Percentiles rank a stretch among this genome's conserved stretches.
These are phyloP conservation scores for Lutraria lutraria DNA, from an alignment of 2,888 invertebrate genomes.

Conservation along the genomic window DNA sequence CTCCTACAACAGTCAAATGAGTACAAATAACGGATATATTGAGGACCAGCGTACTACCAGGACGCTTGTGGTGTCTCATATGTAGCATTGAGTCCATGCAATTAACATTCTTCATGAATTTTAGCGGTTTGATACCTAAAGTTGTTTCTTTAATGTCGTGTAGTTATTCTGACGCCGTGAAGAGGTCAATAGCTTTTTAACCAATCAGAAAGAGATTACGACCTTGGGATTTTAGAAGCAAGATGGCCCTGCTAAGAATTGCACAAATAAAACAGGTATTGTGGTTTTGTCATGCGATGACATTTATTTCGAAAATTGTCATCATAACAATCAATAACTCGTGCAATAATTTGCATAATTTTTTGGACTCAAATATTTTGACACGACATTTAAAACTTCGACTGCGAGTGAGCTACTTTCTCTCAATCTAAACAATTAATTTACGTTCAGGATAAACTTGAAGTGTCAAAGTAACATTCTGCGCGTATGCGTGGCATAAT, in stretches of 20 bases:
- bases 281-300: background rate
- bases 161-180: background rate
- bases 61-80: too few species aligned
- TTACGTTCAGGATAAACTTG: too few species aligned
- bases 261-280: conserved; percentile 22
- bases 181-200: background rate
- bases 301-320: background rate
- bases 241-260: conserved; percentile 5
- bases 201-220: conserved; percentile 13
- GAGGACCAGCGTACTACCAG: too few species aligned
- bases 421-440: too few species aligned
- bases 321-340: background rate
- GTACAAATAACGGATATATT: too few species aligned
- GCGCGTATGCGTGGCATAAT: background rate
- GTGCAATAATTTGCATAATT: background rate
- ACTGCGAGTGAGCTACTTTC: background rate
- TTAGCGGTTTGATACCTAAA: background rate
- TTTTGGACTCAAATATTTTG: background rate
- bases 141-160: background rate
- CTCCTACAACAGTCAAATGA: too few species aligned
- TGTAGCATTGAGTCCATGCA: too few species aligned
- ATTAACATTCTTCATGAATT: too few species aligned
- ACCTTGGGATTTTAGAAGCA: conserved; percentile 6
- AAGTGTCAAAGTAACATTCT: background rate
- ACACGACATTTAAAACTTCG: background rate